Base-by-base conservation (phyloP, 1,140 invertebrate genomes). In the Drosophila equinoxialis region DNA sequence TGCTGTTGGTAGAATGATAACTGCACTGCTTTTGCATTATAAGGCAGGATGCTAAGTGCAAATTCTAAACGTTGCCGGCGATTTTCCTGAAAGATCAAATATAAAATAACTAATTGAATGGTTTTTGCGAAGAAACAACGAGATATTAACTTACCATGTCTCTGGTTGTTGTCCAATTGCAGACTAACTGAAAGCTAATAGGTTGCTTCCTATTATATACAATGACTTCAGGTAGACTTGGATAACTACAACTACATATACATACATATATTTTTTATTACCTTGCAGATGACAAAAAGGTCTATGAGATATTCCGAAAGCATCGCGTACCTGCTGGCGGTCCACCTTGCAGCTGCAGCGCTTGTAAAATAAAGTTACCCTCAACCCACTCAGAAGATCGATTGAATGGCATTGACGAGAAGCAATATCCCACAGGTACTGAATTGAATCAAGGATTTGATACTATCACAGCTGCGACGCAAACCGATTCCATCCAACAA, bases 51-150 rank as follows among this genome's bases (percentile, higher is more conserved):
- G 60, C 62, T 80, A 14, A 87, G 60, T 0, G 84, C 84, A 20
- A 70, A 72, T 48, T 89, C 84, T 1, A 87, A 72, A 7, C 84
- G 84, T 41, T 84, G 67, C 6, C 79, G 84, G 14, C 84, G 84
- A 35, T 45, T 72, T 6, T 70, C 63, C 83, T 87, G 13, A 0
- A 37, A 41, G 1, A 68, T 33, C 26, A 26, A 51, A 20, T 8
- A 48, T 11, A 51, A 26, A 37, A 23, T n/a, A 33, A 3, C 3
- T 10, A 35, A 37, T 4, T 51, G 1, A 23, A 13, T 7, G 14
- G 8, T 41, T 11, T 45, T 20, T 33, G 10, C 7, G 0, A 1
- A 3, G 11, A 0, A 8, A 14, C 0, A 6, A n/a, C 17, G n/a
- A 2, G 4, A 0, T 11, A 39, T 39, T 10, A 17, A 80, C 83